Conservation (phyloP, 2,888 invertebrate species). For the Epinotia brunnichana region DNA sequence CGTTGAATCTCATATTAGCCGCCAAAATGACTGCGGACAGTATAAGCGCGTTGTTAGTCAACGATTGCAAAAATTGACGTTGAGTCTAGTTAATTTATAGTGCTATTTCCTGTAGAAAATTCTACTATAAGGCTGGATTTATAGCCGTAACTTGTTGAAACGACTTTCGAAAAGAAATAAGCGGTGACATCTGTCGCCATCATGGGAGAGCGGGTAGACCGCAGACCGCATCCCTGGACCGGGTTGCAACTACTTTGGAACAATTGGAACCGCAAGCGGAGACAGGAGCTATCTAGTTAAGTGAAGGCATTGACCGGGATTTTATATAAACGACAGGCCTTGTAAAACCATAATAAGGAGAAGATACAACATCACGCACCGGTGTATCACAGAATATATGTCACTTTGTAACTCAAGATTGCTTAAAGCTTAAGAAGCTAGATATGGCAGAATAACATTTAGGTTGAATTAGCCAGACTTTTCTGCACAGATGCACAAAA, state of each 20-base stretch:
- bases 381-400: background rate
- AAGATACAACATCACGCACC: background rate
- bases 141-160: constrained; percentile 24
- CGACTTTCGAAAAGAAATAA: constrained; percentile 28
- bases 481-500: background rate
- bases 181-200: constrained; percentile 29
- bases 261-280: constrained; percentile 54
- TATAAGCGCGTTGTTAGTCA: background rate
- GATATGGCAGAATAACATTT: background rate
- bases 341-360: constrained; percentile 11
- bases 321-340: constrained; percentile 1
- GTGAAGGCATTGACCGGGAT: constrained; percentile 26
- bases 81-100: constrained; percentile 20
- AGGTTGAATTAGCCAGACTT: background rate
- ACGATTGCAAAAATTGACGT: constrained; percentile 19
- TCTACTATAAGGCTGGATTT: background rate
- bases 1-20: background rate
- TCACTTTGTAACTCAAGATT: background rate
- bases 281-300: constrained; percentile 31
- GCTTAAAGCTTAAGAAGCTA: background rate
- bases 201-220: constrained; percentile 47
- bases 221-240: constrained; percentile 57
- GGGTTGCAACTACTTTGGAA: constrained; percentile 56
- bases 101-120: constrained; percentile 25
- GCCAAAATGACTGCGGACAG: background rate